Evolutionary conservation across 2,888 invertebrate species (phyloP).

Genomic region (Siphonodentalium dalli): DNA sequence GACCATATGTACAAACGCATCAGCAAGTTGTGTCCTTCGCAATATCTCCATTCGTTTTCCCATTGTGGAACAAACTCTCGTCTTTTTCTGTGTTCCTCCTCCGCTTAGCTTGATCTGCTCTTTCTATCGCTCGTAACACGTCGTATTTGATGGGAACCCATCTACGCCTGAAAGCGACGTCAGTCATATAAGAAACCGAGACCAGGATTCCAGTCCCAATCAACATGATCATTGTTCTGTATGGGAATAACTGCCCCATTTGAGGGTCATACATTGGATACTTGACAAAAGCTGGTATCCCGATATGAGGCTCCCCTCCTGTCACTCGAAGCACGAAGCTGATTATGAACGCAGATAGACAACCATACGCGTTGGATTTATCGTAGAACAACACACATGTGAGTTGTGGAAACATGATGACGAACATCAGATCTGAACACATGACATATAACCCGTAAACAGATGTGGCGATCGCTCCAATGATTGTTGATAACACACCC

Average conservation of each 20-base stretch:
- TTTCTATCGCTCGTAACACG: too few species aligned
- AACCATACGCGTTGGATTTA: constrained; percentile 37
- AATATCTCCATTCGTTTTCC: too few species aligned
- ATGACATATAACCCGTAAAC: constrained; percentile 43
- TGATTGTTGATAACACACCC: constrained; percentile 31
- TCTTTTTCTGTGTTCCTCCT: too few species aligned
- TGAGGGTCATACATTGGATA: constrained; percentile 32
- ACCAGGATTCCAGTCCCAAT: constrained; percentile 24
- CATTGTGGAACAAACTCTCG: too few species aligned
- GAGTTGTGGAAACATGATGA: constrained; percentile 42
- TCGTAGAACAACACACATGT: constrained; percentile 37
- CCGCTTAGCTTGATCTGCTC: too few species aligned
- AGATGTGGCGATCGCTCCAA: constrained; percentile 34
- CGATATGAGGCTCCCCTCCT: constrained; percentile 86
- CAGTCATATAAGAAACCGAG: constrained; percentile 25
- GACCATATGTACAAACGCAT: too few species aligned
- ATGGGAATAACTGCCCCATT: constrained; percentile 36
- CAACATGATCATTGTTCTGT: constrained; percentile 37
- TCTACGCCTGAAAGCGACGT: constrained; percentile 25
- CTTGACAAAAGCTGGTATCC: constrained; percentile 51
- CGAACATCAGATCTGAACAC: constrained; percentile 43
- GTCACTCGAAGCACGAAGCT: constrained; percentile 79
- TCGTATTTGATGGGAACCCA: constrained; percentile 17
- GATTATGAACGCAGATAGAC: constrained; percentile 69
- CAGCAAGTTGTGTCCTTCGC: too few species aligned